Conservation (phyloP, 2,113 vertebrate species). For the human region GRCh38 chr12:66071501-66072000, state of each 20-base stretch:
- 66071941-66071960: neutral
- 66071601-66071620: neutral
- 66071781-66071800: neutral
- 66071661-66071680: slow-evolving; percentile 12
- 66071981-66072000: neutral
- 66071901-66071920: neutral
- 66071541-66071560: neutral
- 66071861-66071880: neutral
- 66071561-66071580: neutral
- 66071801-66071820: neutral
- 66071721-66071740: neutral
- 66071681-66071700: neutral
- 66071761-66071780: neutral
- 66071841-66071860: neutral
- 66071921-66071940: slow-evolving; percentile 1
- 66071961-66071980: neutral
- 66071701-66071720: neutral
- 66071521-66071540: neutral
- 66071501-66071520: neutral
- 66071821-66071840: neutral
- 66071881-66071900: neutral
- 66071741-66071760: neutral
- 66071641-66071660: slow-evolving; percentile 34
- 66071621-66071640: neutral
- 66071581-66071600: neutral